Evolutionary conservation across 2,797 vertebrate species (phyloP).

Genomic region (Anableps anableps): DNA sequence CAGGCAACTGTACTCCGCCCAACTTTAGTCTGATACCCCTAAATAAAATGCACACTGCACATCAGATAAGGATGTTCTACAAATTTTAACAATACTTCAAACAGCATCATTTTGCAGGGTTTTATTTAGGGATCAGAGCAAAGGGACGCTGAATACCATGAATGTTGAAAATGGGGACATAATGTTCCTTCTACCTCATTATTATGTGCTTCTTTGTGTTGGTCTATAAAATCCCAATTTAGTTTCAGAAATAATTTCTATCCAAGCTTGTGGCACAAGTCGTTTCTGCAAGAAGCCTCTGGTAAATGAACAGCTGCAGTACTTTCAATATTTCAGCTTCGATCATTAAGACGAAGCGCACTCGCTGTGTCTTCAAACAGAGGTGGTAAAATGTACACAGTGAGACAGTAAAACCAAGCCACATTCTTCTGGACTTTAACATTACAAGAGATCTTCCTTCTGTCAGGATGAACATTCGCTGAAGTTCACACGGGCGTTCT

Average conservation of each 20-base stretch:
- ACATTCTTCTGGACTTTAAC: neutral
- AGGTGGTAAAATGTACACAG: slow-evolving; percentile 31
- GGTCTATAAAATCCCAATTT: neutral
- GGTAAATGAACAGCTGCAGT: slow-evolving; percentile 10
- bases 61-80: no score
- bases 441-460: neutral
- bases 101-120: neutral
- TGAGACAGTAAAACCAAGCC: neutral
- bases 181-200: no score
- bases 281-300: slow-evolving; percentile 5
- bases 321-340: slow-evolving; percentile 25
- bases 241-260: neutral
- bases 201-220: neutral
- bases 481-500: slow-evolving; percentile 27
- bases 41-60: no score
- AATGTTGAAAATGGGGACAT: neutral
- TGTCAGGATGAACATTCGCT: neutral
- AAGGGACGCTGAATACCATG: neutral
- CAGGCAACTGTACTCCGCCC: no score
- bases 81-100: no score
- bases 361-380: slow-evolving; percentile 52
- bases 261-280: neutral
- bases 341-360: slow-evolving; percentile 10
- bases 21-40: no score
- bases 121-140: neutral